Base-by-base conservation (phyloP, 2,888 invertebrate species). In the Endotricha flammealis region DNA sequence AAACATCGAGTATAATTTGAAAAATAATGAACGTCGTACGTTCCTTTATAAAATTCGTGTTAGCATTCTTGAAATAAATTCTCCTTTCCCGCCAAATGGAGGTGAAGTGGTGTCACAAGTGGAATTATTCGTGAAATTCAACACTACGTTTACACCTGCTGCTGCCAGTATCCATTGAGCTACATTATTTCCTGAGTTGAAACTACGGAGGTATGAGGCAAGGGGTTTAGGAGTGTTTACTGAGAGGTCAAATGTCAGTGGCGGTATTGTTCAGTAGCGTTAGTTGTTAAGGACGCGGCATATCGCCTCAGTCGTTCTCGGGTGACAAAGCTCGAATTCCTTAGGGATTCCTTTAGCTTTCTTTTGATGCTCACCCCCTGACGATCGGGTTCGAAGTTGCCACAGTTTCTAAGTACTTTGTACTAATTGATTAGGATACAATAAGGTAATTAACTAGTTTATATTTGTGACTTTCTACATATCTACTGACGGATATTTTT, bases 101-200 rank as follows among this genome's bases (percentile, higher is more conserved):
- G 56, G 45, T 46, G 48, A 53, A 55, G 52, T 63, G 61, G 61
- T 68, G 63, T 64, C 67, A 61, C 62, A 52, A 64, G 58, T 62
- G 59, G 58, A 69, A 70, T 71, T 69, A 72, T 68, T 70, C 62
- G 62, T 63, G 68, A 69, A 75, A 75, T 71, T 71, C 66, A 64
- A 64, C 65, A 68, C 68, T 68, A 64, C 62, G 64, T 67, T 74
- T 61, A 65, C 69, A 69, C 65, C 63, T 65, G 57, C 46, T 37
- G 24, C 14, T 34, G 23, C 67, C 53, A 62, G 29, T 44, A 36
- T 41, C 31, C 7, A 12, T 32, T 41, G 64, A 45, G 7, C 64
- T 43, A 1, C 38, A 39, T 2, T 31, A 17, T 36, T 16, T 37
- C 47, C 34, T 35, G 8, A 6, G 9, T 13, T 10, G 23, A 7